Evolutionary conservation across 2,113 vertebrate species (phyloP), one percentile per base, ranked within the genome.

Genomic region (Ammodytes dubius): DNA sequence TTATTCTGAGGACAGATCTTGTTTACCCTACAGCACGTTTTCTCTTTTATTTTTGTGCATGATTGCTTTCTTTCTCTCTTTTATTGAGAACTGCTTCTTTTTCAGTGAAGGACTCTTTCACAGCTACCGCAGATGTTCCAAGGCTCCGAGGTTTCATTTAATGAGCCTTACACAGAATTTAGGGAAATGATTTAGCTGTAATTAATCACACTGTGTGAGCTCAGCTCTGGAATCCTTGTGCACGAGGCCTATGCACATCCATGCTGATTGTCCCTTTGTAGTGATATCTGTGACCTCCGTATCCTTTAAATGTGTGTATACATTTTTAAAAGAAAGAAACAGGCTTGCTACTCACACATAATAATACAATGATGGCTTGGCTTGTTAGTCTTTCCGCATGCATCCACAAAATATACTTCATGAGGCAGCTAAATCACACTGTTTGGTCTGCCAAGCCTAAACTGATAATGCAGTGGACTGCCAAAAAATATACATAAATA

Each of bases 151-250:
- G 73, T 61, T 60, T 74, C 39, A 8, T 83, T 83, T 85, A 70
- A 86, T 84, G 77, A 79, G 71, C 40, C 63, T 77, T 43, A 54
- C 52, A 76, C 57, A 75, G 19, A 84, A 70, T 77, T 78, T 68
- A 66, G 35, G n/a, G 73, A 76, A 76, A 75, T 83, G 46, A 81
- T 81, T 73, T 74, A 57, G 65, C 59, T 39, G 27, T 43, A 73
- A 82, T 76, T 65, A 87, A 68, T 87, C 68, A 84, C 71, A 37
- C 82, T 74, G 83, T 74, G 59, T 81, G 73, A 86, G 57, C 66
- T 77, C 61, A 75, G 40, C 68, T 47, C 67, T 39, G 54, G 39
- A 58, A 72, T 81, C 17, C 7, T 68, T 68, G 40, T 37, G 63
- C 68, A 83, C 58, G 78, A 81, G 77, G 74, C 83, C 61, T 50